These are phyloP conservation scores for Tinea pellionella DNA, from an alignment of 2,888 invertebrate genomes.

Conservation along the genomic window DNA sequence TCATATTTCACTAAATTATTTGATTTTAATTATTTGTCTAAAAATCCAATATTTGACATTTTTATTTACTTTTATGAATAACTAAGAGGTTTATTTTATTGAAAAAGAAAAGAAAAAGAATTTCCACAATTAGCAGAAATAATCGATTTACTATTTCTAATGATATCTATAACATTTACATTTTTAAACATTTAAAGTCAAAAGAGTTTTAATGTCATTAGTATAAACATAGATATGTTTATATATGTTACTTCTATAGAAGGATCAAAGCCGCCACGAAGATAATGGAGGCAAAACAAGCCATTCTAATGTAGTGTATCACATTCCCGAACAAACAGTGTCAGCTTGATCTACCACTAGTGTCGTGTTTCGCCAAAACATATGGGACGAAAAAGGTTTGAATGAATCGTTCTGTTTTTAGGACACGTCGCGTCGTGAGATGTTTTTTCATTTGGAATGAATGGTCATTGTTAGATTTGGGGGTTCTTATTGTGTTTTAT, in stretches of 20 bases:
- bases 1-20: too few relatives aligned
- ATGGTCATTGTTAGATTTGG: background rate
- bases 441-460: background rate
- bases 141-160: too few relatives aligned
- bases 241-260: background rate
- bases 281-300: constrained; percentile 66
- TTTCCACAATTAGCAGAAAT: too few relatives aligned
- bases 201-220: background rate
- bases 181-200: background rate
- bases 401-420: constrained; percentile 8
- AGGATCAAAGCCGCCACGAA: constrained; percentile 42
- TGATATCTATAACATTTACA: too few relatives aligned
- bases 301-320: constrained; percentile 59
- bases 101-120: too few relatives aligned
- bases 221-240: background rate
- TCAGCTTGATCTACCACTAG: constrained; percentile 32
- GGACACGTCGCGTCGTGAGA: background rate
- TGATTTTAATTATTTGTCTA: too few relatives aligned
- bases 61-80: too few relatives aligned
- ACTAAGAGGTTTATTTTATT: too few relatives aligned
- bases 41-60: too few relatives aligned
- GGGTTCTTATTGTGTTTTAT: background rate
- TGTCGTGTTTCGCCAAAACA: constrained; percentile 47
- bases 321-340: constrained; percentile 54
- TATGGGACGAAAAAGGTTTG: constrained; percentile 12